phyloP scores from a whole-genome alignment of 2,888 invertebrate genomes.

The Idaea biselata region DNA sequence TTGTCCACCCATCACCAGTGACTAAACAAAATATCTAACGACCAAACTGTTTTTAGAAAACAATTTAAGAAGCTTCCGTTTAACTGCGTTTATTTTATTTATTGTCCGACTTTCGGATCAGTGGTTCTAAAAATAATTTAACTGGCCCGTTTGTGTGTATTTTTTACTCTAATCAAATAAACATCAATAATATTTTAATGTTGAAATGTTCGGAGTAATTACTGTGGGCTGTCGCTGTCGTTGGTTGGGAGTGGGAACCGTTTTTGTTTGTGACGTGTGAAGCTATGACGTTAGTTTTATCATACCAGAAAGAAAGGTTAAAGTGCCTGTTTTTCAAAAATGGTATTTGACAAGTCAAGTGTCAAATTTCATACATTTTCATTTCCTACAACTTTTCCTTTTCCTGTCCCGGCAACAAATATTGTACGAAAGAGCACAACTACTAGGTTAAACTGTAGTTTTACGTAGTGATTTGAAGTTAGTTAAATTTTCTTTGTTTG shows the following conservation, averaged over 20 bases:
- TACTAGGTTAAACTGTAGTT: too few relatives aligned
- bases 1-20: conserved; percentile 52
- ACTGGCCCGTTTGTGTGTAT: conserved; percentile 43
- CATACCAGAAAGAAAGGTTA: too few relatives aligned
- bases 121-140: conserved; percentile 46
- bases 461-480: too few relatives aligned
- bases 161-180: conserved; percentile 59
- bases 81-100: conserved; percentile 60
- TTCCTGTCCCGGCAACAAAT: too few relatives aligned
- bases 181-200: conserved; percentile 56
- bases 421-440: too few relatives aligned
- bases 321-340: too few relatives aligned
- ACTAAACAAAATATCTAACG: conserved; percentile 57
- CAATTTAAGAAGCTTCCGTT: conserved; percentile 77
- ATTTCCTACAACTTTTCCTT: too few relatives aligned
- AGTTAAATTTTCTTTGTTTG: too few relatives aligned
- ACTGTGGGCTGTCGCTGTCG: conserved; percentile 45
- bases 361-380: too few relatives aligned
- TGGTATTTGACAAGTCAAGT: too few relatives aligned
- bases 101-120: conserved; percentile 70
- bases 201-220: conserved; percentile 46
- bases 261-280: conserved; percentile 34
- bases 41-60: conserved; percentile 73
- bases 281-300: conserved; percentile 8
- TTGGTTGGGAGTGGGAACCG: conserved; percentile 30